Evolutionary conservation across 2,113 vertebrate genomes (phyloP), one percentile per base, ranked within the genome.

Genomic region (Cygnus atratus): DNA sequence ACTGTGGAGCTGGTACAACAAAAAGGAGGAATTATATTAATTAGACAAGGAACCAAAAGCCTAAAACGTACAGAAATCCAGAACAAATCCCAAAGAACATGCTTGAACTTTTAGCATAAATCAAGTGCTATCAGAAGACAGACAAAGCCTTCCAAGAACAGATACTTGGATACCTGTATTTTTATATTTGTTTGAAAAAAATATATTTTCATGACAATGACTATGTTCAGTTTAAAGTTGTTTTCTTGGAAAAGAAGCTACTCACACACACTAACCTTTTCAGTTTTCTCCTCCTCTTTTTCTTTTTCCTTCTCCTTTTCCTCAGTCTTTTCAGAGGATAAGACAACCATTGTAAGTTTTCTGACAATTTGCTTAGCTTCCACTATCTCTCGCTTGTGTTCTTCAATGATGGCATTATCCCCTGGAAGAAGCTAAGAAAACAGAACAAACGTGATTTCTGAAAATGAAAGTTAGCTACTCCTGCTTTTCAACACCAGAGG

Each of bases 291-390:
- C 70, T 99, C 98, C 41, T 99, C 99, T 79, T 99, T 99, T 73
- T 99, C 98, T 73, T 98, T 99, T 57, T 99, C 99, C 76, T 98
- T 99, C 57, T 99, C 99, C 93, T 98, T 98, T 48, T 99, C 99
- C 20, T 99, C 99, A 18, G 97, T 95, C 97, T 99, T 99, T 92
- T 99, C 99, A 24, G 99, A 99, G 76, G 99, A 99, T 41, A 99
- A 97, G 46, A 99, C 98, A 2, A 99, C 99, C 99, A 99, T 99
- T 4, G 99, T 99, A 93, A 99, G 98, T 96, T 99, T 99, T 93
- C 99, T 98, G 57, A 99, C 99, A 76, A 99, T 98, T 95, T 99
- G 99, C 94, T 99, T 99, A 50, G 99, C 99, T 98, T 99, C 99
- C 18, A 98, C 96, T 95, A 99, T 98, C 93, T 99, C 99, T 66